These are phyloP conservation scores for Hedya salicella DNA, from an alignment of 2,888 invertebrate species.

Conservation along the genomic window DNA sequence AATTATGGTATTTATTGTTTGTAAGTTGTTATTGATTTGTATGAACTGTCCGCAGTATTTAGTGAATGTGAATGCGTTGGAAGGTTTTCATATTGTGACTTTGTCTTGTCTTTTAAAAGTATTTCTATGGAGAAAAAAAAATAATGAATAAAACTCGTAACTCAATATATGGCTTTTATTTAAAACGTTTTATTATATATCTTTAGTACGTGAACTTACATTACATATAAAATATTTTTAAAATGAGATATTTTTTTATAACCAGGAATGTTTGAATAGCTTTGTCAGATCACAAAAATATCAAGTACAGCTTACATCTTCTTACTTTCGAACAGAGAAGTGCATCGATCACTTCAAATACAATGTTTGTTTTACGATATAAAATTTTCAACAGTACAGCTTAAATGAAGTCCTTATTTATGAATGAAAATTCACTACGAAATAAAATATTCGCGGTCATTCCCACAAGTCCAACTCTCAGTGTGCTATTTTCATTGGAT, in stretches of 20 bases:
- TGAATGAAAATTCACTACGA: no score
- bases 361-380: no score
- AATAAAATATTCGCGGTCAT: no score
- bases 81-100: conserved; percentile 82
- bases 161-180: conserved; percentile 69
- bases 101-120: conserved; percentile 82
- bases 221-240: background rate
- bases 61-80: conserved; percentile 75
- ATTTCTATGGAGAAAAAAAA: conserved; percentile 82
- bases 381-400: no score
- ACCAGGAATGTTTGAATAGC: conserved; percentile 1
- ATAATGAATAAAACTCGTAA: conserved; percentile 77
- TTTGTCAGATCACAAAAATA: background rate
- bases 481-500: no score
- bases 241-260: conserved; percentile 1
- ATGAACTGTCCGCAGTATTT: conserved; percentile 76
- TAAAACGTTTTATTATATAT: conserved; percentile 30
- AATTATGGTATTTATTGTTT: conserved; percentile 79
- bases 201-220: background rate
- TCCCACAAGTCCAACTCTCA: no score
- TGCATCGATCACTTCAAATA: no score
- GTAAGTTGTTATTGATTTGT: conserved; percentile 81
- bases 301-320: no score
- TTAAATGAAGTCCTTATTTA: no score
- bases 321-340: no score